Evolutionary conservation across 2,888 invertebrate genomes (phyloP).

Genomic region (Lobophora halterata): DNA sequence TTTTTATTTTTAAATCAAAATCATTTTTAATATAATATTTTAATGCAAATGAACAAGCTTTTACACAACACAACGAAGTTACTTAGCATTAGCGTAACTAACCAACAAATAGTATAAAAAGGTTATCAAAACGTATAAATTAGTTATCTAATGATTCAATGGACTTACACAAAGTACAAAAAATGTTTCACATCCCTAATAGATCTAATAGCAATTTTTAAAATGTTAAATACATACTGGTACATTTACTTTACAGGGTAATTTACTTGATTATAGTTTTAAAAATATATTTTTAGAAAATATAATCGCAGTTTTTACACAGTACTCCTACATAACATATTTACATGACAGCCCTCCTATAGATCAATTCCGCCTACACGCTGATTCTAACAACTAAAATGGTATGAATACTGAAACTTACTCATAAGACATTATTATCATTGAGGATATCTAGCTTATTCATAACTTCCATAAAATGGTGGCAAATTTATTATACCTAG

Average conservation of each 20-base stretch:
- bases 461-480: slow-evolving; percentile 7
- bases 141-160: slow-evolving; percentile 24
- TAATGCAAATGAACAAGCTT: slow-evolving; percentile 72
- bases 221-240: slow-evolving; percentile 22
- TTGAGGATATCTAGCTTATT: slow-evolving; percentile 6
- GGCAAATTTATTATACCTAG: slow-evolving; percentile 10
- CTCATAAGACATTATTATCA: slow-evolving; percentile 12
- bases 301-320: slow-evolving; percentile 55
- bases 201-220: slow-evolving; percentile 44
- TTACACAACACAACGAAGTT: slow-evolving; percentile 47
- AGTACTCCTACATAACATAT: slow-evolving; percentile 60
- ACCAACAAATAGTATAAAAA: slow-evolving; percentile 50
- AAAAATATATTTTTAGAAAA: slow-evolving; percentile 63
- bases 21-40: slow-evolving; percentile 31
- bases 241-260: slow-evolving; percentile 29
- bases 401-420: slow-evolving; percentile 10
- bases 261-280: slow-evolving; percentile 24
- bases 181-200: slow-evolving; percentile 68
- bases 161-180: slow-evolving; percentile 33
- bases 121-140: slow-evolving; percentile 34
- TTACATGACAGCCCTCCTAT: slow-evolving; percentile 51
- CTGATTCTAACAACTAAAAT: slow-evolving; percentile 1
- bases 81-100: slow-evolving; percentile 44
- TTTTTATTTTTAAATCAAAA: slow-evolving; percentile 48
- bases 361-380: slow-evolving; percentile 11